A percentile compares a stretch with the other conserved stretches of the same genome.
Evolutionary conservation across 2,797 vertebrate species (phyloP).

Genomic region (Pantherophis vulpinus): DNA sequence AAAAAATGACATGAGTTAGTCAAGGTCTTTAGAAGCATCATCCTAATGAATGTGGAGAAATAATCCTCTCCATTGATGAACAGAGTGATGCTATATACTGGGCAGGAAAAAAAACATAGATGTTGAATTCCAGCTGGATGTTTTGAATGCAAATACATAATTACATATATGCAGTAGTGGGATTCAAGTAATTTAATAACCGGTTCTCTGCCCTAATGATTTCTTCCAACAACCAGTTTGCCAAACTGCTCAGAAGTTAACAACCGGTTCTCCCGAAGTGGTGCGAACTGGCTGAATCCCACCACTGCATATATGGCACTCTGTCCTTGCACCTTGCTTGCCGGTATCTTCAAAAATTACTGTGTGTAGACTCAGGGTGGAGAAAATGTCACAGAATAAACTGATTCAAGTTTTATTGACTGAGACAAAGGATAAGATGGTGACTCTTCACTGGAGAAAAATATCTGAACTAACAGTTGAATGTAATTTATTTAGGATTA

Average conservation of each 20-base stretch:
- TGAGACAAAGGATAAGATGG: not conserved
- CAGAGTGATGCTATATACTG: not conserved
- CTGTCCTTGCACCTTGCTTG: not conserved
- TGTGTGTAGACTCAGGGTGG: not conserved
- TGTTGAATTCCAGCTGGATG: not conserved
- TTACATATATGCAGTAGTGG: not conserved
- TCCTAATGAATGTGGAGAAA: constrained; percentile 55
- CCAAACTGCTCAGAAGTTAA: too few relatives aligned
- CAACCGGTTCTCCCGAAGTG: too few relatives aligned
- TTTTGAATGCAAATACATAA: not conserved
- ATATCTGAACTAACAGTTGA: not conserved
- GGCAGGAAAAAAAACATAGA: not conserved
- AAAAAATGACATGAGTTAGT: constrained; percentile 42
- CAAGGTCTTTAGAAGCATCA: constrained; percentile 45
- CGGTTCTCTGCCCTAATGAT: too few relatives aligned
- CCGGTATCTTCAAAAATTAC: not conserved
- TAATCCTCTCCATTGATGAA: constrained; percentile 42
- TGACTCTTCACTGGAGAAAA: not conserved
- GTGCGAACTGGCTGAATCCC: too few relatives aligned
- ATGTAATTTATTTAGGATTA: not conserved
- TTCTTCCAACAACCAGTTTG: too few relatives aligned
- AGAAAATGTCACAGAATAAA: not conserved
- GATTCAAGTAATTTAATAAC: too few relatives aligned
- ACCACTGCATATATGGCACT: too few relatives aligned
- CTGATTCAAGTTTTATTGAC: not conserved